These are phyloP conservation scores for Phyllotis vaccarum DNA, from an alignment of 2,797 vertebrate species.

Conservation along the genomic window DNA sequence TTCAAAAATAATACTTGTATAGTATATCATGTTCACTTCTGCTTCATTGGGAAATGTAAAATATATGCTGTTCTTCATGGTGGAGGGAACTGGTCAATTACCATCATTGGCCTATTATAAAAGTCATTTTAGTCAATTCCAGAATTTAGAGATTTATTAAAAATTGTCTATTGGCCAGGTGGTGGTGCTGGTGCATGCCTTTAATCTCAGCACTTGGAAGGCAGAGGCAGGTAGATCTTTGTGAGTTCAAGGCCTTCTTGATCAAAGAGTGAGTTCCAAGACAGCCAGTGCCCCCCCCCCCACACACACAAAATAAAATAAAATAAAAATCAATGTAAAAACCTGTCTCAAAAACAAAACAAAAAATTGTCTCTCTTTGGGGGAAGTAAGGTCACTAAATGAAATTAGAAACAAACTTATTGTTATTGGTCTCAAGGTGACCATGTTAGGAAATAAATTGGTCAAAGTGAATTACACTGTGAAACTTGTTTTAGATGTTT, in stretches of 20 bases:
- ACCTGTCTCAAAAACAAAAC: neutral
- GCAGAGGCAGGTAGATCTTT: neutral
- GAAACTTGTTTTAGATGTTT: neutral
- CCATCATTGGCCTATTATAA: neutral
- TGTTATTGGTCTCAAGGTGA: neutral
- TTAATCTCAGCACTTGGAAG: neutral
- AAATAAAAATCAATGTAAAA: neutral
- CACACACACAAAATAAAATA: no score
- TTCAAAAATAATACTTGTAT: neutral
- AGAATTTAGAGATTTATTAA: conserved; percentile 16
- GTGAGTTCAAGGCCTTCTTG: neutral
- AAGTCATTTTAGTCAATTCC: neutral
- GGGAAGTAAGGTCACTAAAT: neutral
- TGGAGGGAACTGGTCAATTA: neutral
- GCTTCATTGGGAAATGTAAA: neutral
- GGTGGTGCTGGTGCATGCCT: neutral
- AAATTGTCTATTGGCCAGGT: neutral
- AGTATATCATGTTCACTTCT: neutral
- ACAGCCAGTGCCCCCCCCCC: no score
- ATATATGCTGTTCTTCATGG: neutral
- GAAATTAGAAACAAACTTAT: conserved; percentile 24
- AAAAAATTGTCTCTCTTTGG: neutral
- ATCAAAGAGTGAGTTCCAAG: neutral
- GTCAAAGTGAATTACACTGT: neutral
- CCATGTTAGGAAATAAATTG: neutral